phyloP scores from a whole-genome alignment of 2,113 vertebrate genomes.

The Tragelaphus buxtoni region DNA sequence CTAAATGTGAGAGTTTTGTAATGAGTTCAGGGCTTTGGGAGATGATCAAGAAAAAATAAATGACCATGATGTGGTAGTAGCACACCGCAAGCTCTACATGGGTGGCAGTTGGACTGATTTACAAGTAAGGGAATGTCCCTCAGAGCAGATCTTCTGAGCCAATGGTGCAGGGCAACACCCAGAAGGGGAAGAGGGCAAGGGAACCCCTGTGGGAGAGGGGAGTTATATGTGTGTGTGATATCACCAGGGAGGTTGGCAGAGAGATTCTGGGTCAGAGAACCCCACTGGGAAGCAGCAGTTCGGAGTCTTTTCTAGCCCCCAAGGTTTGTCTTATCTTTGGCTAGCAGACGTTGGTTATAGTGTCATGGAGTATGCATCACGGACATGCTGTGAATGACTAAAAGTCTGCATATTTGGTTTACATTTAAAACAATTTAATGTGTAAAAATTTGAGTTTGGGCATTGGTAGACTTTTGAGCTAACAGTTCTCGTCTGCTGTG shows the following conservation, averaged over 20 bases:
- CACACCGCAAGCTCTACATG: neutral
- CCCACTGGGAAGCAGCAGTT: neutral
- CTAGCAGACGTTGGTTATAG: neutral
- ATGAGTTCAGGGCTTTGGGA: neutral
- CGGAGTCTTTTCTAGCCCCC: neutral
- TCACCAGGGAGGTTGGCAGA: neutral
- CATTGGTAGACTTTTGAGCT: neutral
- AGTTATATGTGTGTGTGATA: neutral
- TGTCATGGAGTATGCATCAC: neutral
- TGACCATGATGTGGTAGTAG: too few relatives aligned
- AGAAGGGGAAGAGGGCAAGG: neutral
- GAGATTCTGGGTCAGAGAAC: neutral
- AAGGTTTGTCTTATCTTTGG: neutral
- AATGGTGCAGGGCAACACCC: too few relatives aligned
- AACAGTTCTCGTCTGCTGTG: neutral
- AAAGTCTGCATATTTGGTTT: neutral
- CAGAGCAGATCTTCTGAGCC: neutral
- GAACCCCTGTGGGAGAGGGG: too few relatives aligned
- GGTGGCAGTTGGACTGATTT: neutral
- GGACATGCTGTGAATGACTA: neutral
- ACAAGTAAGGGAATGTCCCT: neutral
- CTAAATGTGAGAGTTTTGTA: neutral
- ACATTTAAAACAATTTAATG: neutral
- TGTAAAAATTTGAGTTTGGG: neutral
- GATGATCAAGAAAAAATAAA: neutral